Evolutionary conservation across 2,888 invertebrate species (phyloP).

Genomic region (Caenorhabditis afra): DNA sequence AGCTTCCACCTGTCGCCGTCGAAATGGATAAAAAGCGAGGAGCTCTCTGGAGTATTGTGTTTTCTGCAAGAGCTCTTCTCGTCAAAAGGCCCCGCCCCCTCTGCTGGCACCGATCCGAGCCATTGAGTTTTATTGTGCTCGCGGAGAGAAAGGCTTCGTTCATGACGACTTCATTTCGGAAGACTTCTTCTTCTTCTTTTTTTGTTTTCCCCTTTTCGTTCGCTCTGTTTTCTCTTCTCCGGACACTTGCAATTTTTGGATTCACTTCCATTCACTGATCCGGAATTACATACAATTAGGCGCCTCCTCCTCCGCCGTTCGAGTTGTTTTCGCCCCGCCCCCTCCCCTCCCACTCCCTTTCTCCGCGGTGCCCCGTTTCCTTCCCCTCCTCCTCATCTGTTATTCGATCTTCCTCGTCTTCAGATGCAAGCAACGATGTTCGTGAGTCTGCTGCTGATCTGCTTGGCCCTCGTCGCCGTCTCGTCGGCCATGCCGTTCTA

Average conservation of each 20-base stretch:
- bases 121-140: constrained; percentile 1
- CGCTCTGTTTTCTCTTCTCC: constrained; percentile 5
- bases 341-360: not conserved
- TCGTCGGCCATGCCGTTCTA: constrained; percentile 53
- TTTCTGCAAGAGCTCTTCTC: not conserved
- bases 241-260: constrained; percentile 14
- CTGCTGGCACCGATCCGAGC: not conserved
- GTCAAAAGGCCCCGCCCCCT: constrained; percentile 6
- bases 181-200: constrained; percentile 4
- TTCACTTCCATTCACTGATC: not conserved
- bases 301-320: constrained; percentile 8
- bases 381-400: not conserved
- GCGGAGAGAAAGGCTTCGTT: constrained; percentile 12
- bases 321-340: constrained; percentile 1
- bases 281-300: constrained; percentile 10
- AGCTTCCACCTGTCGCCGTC: constrained; percentile 30
- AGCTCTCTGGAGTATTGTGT: not conserved
- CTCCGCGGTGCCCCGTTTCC: not conserved
- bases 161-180: constrained; percentile 6
- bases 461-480: constrained; percentile 49
- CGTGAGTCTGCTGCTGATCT: constrained; percentile 50
- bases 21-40: constrained; percentile 15
- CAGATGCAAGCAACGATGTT: constrained; percentile 56
- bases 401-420: constrained; percentile 8
- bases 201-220: constrained; percentile 11